Evolutionary conservation across 2,797 vertebrate genomes (phyloP), one percentile per base, ranked within the genome.

Genomic region (Champsocephalus gunnari): DNA sequence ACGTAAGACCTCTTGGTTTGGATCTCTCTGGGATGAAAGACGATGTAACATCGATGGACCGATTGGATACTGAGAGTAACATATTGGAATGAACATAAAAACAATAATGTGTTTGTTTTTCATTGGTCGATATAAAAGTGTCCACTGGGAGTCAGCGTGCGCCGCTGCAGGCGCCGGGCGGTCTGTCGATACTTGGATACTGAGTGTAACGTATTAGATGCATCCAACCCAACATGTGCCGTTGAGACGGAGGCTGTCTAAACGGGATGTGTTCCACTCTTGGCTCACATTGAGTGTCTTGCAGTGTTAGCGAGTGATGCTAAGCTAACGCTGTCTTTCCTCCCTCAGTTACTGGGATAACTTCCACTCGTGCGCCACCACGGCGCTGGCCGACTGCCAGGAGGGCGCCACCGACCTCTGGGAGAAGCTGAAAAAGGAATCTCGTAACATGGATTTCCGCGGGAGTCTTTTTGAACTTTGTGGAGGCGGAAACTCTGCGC

Each of bases 401-500:
- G 97, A 98, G 93, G 97, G 97, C 90, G 96, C 97, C 73, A 96
- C 96, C 87, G 97, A 98, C 87, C 95, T 98, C 79, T 99, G 98
- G 98, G 98, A 99, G 93, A 98, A 98, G 93, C 94, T 99, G 92
- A 99, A 97, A 93, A 96, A 96, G 93, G 96, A 99, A 82, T 99
- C 97, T 87, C 97, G 96, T 94, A 97, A 96, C 90, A 95, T 99
- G 96, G 96, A 98, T 88, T 97, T 98, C 92, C 95, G 96, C 88
- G 98, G 97, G 94, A 98, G 97, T 94, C 93, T 99, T 93, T 99
- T 99, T 93, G 96, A 99, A 96, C 97, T 99, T 88, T 99, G 98
- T 85, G 94, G 95, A 75, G 92, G 95, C 63, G 91, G 95, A 87
- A 96, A 95, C 86, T 94, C 93, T 59, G 88, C 90, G 48, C 91